Percentiles rank a stretch among this genome's conserved stretches.
Conservation (phyloP, 2,888 invertebrate species). For the Troglohyphantes excavatus region DNA sequence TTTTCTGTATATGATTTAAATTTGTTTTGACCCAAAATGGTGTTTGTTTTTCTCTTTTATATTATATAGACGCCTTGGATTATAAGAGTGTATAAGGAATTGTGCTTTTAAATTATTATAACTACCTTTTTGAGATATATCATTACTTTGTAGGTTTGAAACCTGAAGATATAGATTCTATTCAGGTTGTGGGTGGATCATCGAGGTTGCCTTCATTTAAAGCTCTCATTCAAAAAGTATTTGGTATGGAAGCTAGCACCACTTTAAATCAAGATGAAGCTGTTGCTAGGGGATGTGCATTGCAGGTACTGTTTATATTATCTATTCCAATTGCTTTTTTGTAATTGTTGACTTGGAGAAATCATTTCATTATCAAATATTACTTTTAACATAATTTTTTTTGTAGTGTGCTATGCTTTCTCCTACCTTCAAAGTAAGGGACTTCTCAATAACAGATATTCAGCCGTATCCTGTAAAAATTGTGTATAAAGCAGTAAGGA, state of each 20-base stretch:
- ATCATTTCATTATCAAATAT: no score
- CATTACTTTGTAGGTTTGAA: constrained; percentile 88
- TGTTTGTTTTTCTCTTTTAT: no score
- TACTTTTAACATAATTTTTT: no score
- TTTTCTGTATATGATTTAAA: no score
- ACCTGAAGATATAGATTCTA: constrained; percentile 93
- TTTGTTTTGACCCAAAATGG: no score
- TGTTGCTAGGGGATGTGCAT: constrained; percentile 96
- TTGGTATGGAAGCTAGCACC: constrained; percentile 92
- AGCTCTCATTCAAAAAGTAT: constrained; percentile 83
- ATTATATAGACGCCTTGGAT: no score
- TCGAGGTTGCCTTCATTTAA: constrained; percentile 94
- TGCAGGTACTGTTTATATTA: constrained; percentile 84
- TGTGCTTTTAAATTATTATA: no score
- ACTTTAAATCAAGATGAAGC: constrained; percentile 98
- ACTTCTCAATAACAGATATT: constrained; percentile 96
- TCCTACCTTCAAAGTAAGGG: constrained; percentile 97
- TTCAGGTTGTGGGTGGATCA: constrained; percentile 98
- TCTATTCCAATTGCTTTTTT: no score
- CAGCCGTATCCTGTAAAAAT: constrained; percentile 91
- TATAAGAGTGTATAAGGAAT: no score
- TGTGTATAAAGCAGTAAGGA: constrained; percentile 88
- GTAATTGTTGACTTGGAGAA: no score
- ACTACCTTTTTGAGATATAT: no score
- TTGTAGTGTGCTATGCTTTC: constrained; percentile 95